phyloP scores from a whole-genome alignment of 2,113 vertebrate species.

The Anguilla japonica region DNA sequence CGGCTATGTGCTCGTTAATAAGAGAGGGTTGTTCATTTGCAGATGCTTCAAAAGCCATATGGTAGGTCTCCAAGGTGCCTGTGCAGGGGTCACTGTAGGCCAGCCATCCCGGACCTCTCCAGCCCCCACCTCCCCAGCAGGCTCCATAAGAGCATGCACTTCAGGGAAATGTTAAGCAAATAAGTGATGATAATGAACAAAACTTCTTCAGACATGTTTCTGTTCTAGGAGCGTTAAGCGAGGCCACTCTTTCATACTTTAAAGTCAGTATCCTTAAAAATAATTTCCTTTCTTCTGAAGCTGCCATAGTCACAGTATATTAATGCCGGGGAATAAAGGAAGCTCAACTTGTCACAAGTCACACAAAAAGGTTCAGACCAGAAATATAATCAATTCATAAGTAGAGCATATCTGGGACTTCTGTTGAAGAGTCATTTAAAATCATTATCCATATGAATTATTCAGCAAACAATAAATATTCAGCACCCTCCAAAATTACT shows the following conservation, averaged over 20 bases:
- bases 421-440: too few relatives aligned
- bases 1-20: slow-evolving; percentile 14
- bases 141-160: neutral
- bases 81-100: slow-evolving; percentile 11
- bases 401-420: too few relatives aligned
- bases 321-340: neutral
- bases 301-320: neutral
- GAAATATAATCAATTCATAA: neutral
- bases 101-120: neutral
- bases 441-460: too few relatives aligned
- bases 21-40: slow-evolving; percentile 24
- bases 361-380: neutral
- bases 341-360: neutral
- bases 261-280: neutral
- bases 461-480: too few relatives aligned
- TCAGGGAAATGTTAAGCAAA: neutral
- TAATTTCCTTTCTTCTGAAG: neutral
- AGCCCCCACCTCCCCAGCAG: neutral
- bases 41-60: slow-evolving; percentile 26
- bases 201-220: neutral
- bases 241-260: neutral
- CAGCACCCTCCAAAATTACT: too few relatives aligned
- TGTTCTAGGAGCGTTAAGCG: neutral
- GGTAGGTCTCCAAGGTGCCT: slow-evolving; percentile 20
- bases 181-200: neutral